Base-by-base conservation (phyloP, 2,113 vertebrate species). In the Lepus europaeus region DNA sequence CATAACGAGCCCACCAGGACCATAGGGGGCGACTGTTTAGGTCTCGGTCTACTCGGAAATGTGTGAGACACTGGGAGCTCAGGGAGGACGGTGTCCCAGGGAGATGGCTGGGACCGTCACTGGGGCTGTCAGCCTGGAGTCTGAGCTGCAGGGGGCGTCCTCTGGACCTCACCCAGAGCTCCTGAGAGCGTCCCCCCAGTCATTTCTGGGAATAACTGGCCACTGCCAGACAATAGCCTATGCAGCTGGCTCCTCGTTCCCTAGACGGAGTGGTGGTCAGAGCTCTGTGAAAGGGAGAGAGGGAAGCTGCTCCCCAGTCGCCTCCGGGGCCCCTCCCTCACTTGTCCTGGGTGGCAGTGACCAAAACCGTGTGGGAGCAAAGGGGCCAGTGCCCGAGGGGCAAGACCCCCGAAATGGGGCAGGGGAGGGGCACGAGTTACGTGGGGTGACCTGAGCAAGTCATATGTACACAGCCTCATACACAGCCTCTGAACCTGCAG, bases 41-140 rank as follows among this genome's bases (percentile, higher is more conserved):
- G 86, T 72, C 61, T 33, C 87, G 19, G 51, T 80, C 20, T 90
- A 88, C 69, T 69, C 45, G 78, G 78, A 86, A 66, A 74, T 61
- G 64, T 78, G 73, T 36, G 45, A 69, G 39, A 27, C 16, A 45
- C 29, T 53, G n/a, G 81, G 31, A 81, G 12, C 27, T 86, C 36
- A 70, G 25, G 10, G 85, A 53, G 27, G 49, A 53, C 5, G 25
- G 49, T 27, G 29, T 2, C 39, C 59, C 66, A 81, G 79, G 51
- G 25, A 91, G 63, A 78, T 5, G 36, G 45, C 51, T 72, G 53
- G 9, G 80, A 23, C 22, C 16, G 29, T 51, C 27, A 20, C 1
- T 2, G 20, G 6, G 3, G 20, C 72, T 49, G 1, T 72, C 22
- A 59, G n/a, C 31, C 9, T 22, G 4, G 53, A 84, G 56, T 68